Evolutionary conservation across 2,797 vertebrate species (phyloP).

Genomic region (Myotis pilosus): DNA sequence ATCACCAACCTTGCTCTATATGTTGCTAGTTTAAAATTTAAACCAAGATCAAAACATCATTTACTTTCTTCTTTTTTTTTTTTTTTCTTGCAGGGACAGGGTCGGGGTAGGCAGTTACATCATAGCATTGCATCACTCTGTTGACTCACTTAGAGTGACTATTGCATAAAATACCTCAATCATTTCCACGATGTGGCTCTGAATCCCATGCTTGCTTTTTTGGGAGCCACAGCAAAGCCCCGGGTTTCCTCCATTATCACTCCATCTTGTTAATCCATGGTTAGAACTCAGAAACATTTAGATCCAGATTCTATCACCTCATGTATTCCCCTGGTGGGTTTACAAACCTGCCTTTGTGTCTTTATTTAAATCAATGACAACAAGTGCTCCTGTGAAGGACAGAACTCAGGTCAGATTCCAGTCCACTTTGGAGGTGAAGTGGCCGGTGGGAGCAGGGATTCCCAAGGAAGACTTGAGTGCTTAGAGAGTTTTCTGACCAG

Average conservation of each 20-base stretch:
- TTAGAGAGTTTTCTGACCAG: background rate
- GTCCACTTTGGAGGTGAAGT: background rate
- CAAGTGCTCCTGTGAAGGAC: background rate
- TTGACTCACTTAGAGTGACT: background rate
- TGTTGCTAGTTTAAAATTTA: constrained; percentile 2
- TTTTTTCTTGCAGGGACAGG: background rate
- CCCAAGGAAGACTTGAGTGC: background rate
- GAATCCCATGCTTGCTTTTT: background rate
- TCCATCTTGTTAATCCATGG: background rate
- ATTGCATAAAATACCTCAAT: background rate
- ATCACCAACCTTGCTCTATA: background rate
- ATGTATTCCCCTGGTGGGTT: background rate
- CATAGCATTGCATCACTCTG: background rate
- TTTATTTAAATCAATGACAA: background rate
- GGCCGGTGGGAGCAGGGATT: too few species aligned
- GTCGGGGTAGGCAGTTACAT: background rate
- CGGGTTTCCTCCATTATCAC: background rate
- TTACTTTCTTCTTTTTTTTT: background rate
- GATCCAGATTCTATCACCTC: background rate
- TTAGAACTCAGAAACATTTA: background rate
- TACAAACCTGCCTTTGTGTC: background rate
- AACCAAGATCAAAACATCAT: background rate
- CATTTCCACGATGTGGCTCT: background rate
- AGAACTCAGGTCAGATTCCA: background rate
- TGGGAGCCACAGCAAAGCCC: background rate